These are phyloP conservation scores for Parotia lawesii DNA, from an alignment of 2,113 vertebrate species.

Conservation along the genomic window DNA sequence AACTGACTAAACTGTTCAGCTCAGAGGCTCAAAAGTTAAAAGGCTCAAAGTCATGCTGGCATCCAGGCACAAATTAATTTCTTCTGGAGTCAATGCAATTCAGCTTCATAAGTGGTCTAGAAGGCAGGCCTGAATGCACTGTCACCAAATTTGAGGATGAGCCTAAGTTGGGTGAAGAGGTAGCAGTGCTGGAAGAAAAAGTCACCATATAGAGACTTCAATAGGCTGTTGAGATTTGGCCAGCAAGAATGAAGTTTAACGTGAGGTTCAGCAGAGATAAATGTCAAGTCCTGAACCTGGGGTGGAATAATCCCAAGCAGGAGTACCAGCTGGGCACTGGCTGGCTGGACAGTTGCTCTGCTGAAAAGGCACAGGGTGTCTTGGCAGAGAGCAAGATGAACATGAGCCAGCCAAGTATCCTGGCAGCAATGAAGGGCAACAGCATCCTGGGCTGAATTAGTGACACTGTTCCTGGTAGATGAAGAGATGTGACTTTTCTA, in stretches of 20 bases:
- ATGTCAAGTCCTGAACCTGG: neutral
- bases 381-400: neutral
- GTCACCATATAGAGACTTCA: neutral
- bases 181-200: neutral
- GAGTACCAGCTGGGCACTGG: conserved; percentile 5
- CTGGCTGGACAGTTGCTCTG: neutral
- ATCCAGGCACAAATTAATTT: neutral
- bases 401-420: neutral
- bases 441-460: neutral
- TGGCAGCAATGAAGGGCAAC: neutral
- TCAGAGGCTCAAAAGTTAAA: neutral
- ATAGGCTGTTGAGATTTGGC: neutral
- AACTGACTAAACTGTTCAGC: neutral
- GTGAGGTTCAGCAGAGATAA: neutral
- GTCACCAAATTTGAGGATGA: neutral
- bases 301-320: neutral
- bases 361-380: neutral
- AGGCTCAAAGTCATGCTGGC: neutral
- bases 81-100: neutral
- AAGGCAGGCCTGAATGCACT: neutral
- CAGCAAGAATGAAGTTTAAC: conserved; percentile 8
- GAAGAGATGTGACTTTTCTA: neutral
- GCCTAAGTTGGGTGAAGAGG: neutral
- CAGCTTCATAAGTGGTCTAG: neutral
- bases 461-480: neutral